Evolutionary conservation across 2,888 invertebrate species (phyloP), one percentile per base, ranked within the genome.

Genomic region (Acleris sparsana): DNA sequence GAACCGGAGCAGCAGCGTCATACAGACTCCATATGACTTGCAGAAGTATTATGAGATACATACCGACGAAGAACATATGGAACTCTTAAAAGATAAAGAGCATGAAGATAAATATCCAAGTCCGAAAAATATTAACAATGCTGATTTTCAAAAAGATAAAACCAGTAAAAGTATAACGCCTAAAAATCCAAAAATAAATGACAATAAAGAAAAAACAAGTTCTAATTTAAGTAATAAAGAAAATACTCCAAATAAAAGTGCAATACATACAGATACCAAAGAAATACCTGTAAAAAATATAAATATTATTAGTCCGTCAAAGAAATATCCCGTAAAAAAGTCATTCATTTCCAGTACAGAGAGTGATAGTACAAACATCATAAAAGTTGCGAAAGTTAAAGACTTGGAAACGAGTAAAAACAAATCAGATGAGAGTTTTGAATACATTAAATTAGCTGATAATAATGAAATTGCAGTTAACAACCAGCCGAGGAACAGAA

Each of bases 21-120:
- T 93, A 77, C 93, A 93, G 72, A 93, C 93, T 61, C 93, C 93
- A 3, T 93, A 93, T 70, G 93, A 93, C 74, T 79, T 93, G 70
- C 92, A 93, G 72, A 90, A 90, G 73, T 93, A 93, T 77, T 89
- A 89, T 51, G 89, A 93, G 82, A 81, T 92, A 68, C 92, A 93
- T 75, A 80, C 79, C n/a, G 93, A 92, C 70, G 88, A 90, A 70
- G 90, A 89, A 76, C 90, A 91, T 69, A 85, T 89, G 80, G 84
- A 91, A 56, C 73, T 91, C 16, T 76, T 92, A 53, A 90, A 87
- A 72, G 91, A 91, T 71, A 88, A 87, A 67, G 82, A 80, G 53
- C 69, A 74, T 66, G 87, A 86, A 64, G 77, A 78, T 53, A 89
- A 85, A 76, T 82, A 82, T 75, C 78, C 82, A 33, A 71, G 82